phyloP scores from a whole-genome alignment of 2,888 invertebrate genomes.

The Gryllus longicercus region DNA sequence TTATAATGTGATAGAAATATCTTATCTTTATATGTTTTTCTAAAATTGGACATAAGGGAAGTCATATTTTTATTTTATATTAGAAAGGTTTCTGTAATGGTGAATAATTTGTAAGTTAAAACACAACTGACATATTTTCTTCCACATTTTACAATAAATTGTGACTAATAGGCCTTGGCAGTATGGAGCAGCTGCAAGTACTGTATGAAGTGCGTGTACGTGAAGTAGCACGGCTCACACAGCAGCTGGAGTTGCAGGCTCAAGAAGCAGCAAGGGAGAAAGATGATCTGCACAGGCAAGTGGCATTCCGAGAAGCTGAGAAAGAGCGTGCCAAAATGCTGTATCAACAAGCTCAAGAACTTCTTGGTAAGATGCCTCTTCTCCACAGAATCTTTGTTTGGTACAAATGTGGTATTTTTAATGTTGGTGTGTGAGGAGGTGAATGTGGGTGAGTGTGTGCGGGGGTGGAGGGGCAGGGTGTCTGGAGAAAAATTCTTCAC shows the following conservation, averaged over 20 bases:
- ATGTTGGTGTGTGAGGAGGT: no score
- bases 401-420: no score
- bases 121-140: no score
- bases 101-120: background rate
- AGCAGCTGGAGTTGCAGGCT: constrained; percentile 44
- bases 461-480: no score
- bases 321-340: constrained; percentile 57
- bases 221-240: constrained; percentile 51
- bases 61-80: no score
- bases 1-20: no score
- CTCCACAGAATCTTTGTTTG: no score
- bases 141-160: no score
- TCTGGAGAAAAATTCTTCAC: no score
- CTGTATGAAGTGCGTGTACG: constrained; percentile 50
- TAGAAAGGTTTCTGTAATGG: background rate
- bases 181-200: constrained; percentile 26
- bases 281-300: constrained; percentile 54
- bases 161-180: constrained; percentile 19
- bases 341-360: constrained; percentile 59
- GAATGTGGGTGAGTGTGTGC: no score
- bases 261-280: constrained; percentile 18
- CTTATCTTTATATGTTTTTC: no score
- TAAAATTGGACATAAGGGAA: background rate
- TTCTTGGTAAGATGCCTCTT: constrained; percentile 51
- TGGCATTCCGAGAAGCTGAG: constrained; percentile 59